phyloP scores from a whole-genome alignment of 2,797 vertebrate species.

The Melanogrammus aeglefinus region DNA sequence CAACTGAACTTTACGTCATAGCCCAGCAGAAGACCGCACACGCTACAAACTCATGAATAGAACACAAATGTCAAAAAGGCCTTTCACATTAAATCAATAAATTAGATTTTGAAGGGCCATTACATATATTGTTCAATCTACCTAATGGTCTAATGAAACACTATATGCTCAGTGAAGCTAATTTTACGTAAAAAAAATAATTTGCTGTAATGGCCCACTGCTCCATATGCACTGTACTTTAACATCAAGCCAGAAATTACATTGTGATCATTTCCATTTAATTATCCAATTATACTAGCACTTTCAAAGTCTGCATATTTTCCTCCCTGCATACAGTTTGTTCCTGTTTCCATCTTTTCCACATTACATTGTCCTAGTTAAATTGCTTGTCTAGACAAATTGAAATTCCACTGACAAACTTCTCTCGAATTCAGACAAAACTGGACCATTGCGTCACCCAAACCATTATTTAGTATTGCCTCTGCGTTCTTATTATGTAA shows the following conservation, averaged over 20 bases:
- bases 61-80: background rate
- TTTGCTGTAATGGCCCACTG: background rate
- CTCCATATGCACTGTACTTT: slow-evolving; percentile 4
- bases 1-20: background rate
- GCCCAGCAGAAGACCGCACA: background rate
- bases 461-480: slow-evolving; percentile 28
- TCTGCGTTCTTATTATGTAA: slow-evolving; percentile 37
- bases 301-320: slow-evolving; percentile 59
- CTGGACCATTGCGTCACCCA: slow-evolving; percentile 32
- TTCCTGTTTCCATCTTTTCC: slow-evolving; percentile 52
- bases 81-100: slow-evolving; percentile 17
- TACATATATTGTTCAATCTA: slow-evolving; percentile 15
- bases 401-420: slow-evolving; percentile 47
- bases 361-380: slow-evolving; percentile 36
- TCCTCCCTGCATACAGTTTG: slow-evolving; percentile 44
- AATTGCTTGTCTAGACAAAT: slow-evolving; percentile 64
- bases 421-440: background rate
- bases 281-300: slow-evolving; percentile 58
- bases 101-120: slow-evolving; percentile 55
- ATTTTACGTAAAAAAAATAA: background rate
- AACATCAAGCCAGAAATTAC: slow-evolving; percentile 38
- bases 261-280: slow-evolving; percentile 64
- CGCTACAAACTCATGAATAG: background rate
- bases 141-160: slow-evolving; percentile 49
- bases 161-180: slow-evolving; percentile 38